Conservation (phyloP, 2,113 vertebrate species). For the Oryzias javanicus region DNA sequence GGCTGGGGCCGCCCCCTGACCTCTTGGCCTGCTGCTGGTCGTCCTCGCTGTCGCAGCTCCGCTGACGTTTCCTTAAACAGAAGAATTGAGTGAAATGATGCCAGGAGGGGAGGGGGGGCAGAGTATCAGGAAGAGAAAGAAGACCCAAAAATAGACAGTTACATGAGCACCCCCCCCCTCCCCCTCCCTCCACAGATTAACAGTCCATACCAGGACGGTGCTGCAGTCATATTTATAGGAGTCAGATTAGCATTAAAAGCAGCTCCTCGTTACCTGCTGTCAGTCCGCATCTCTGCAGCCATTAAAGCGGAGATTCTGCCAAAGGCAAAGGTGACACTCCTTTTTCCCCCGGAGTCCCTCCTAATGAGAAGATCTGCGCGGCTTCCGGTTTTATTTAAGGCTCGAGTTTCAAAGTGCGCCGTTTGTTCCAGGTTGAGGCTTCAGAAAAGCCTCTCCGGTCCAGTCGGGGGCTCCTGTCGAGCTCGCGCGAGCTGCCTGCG, state of each 20-base stretch:
- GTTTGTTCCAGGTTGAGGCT: constrained; percentile 12
- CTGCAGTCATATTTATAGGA: not conserved
- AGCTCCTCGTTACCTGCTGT: constrained; percentile 58
- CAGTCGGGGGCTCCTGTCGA: constrained; percentile 15
- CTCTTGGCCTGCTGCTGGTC: constrained; percentile 85
- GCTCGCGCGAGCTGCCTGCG: constrained; percentile 2
- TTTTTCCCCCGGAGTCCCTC: constrained; percentile 4
- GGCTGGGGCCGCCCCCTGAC: constrained; percentile 77
- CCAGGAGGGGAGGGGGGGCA: constrained; percentile 9
- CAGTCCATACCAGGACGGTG: not conserved
- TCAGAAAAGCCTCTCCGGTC: constrained; percentile 3
- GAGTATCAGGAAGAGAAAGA: constrained; percentile 36
- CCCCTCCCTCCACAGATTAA: constrained; percentile 24
- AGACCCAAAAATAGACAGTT: constrained; percentile 66
- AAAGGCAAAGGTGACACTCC: constrained; percentile 35
- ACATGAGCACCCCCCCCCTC: constrained; percentile 40
- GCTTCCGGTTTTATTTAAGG: not conserved
- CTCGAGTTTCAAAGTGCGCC: constrained; percentile 1
- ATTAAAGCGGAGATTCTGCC: constrained; percentile 25
- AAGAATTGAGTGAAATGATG: constrained; percentile 14
- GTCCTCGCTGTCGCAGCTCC: constrained; percentile 86
- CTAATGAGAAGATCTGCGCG: too few species aligned
- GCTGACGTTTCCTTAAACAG: constrained; percentile 85
- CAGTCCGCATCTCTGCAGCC: constrained; percentile 63
- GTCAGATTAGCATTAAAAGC: not conserved